phyloP scores from a whole-genome alignment of 2,888 invertebrate genomes.

The Cerastis rubricosa region DNA sequence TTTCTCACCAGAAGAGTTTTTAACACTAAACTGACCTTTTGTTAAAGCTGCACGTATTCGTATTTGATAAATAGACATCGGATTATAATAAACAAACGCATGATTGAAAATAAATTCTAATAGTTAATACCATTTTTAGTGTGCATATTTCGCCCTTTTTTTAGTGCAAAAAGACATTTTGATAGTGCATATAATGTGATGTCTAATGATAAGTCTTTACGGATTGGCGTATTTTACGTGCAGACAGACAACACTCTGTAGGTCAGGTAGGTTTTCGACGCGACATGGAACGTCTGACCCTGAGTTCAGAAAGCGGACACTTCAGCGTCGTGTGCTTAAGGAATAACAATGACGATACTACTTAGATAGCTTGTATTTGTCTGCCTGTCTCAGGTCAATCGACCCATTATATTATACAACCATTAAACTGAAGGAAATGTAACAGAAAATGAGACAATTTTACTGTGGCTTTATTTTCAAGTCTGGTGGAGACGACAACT shows the following conservation, averaged over 20 bases:
- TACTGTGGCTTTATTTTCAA: slow-evolving; percentile 43
- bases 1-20: neutral
- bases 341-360: slow-evolving; percentile 38
- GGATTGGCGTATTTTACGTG: slow-evolving; percentile 33
- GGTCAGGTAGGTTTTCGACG: slow-evolving; percentile 47
- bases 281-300: slow-evolving; percentile 53
- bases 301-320: slow-evolving; percentile 56
- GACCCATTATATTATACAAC: slow-evolving; percentile 5
- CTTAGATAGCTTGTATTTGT: neutral
- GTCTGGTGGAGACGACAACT: slow-evolving; percentile 46
- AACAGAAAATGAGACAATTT: slow-evolving; percentile 18
- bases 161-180: no score
- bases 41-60: no score
- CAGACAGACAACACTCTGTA: slow-evolving; percentile 26
- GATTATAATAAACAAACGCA: no score
- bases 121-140: neutral
- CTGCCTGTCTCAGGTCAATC: neutral
- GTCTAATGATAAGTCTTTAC: no score
- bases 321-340: slow-evolving; percentile 21
- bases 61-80: no score
- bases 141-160: neutral
- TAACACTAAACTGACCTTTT: no score
- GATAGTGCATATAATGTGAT: no score
- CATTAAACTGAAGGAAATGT: slow-evolving; percentile 3
- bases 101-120: neutral